Evolutionary conservation across 2,797 vertebrate species (phyloP), one percentile per base, ranked within the genome.

Genomic region (Myoxocephalus aenaeus): DNA sequence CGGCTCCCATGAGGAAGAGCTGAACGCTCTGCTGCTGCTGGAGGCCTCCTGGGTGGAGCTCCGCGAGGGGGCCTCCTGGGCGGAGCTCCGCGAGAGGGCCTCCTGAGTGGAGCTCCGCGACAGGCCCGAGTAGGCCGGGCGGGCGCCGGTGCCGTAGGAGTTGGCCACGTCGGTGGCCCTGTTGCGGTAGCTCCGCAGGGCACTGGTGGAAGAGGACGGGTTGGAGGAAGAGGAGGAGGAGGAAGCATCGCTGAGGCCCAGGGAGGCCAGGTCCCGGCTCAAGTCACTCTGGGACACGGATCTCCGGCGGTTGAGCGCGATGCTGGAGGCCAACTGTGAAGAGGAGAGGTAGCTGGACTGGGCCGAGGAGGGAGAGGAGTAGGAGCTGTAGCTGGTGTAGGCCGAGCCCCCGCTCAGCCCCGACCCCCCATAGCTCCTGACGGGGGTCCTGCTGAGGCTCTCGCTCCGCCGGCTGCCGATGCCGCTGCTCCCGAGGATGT

Each of bases 271-370:
- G 82, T 98, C 97, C 70, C 92, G 93, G 9, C 95, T 96, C 93
- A 99, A 88, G 92, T 99, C 98, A 1, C 95, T 97, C 86, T 99
- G 98, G 91, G 97, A 99, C 79, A 95, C 93, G 2, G 97, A 98
- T 87, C 96, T 98, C 68, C 95, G 96, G 42, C 96, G 96, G 87
- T 77, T 96, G 70, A 99, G 94, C 0, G 90, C 93, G 82, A 93
- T 84, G 79, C 90, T 90, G 72, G 94, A 94, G 91, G 75, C 69
- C 75, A 86, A 38, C 34, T 95, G 84, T 81, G 92, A 91, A 70
- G 92, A 92, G 48, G 95, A 91, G 93, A 96, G 93, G 93, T 98
- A 97, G 94, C 95, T 94, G 51, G 93, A 75, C 77, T 91, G 90
- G 89, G 93, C 86, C 57, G 92, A 86, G 90, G 92, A 86, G 90